phyloP scores from a whole-genome alignment of 2,888 invertebrate species.

The Lasioglossum leucozonium region DNA sequence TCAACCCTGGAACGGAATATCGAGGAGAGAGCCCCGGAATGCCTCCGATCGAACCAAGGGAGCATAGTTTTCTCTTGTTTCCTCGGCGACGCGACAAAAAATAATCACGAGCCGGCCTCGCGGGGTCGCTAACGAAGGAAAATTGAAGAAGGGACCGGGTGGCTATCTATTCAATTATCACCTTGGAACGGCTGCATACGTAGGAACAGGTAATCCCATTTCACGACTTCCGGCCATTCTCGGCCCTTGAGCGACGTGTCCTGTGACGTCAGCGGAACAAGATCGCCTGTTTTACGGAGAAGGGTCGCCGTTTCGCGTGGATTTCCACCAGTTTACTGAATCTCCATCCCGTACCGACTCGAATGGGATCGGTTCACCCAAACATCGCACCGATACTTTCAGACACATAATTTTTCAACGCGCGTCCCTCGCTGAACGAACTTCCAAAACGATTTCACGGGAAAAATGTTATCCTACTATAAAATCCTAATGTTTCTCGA shows the following conservation, averaged over 20 bases:
- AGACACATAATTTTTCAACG: background rate
- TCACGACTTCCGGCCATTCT: slow-evolving; percentile 84
- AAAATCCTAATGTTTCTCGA: background rate
- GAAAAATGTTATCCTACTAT: background rate
- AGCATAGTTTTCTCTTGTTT: slow-evolving; percentile 27
- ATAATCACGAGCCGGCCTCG: background rate
- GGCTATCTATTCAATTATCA: slow-evolving; percentile 84
- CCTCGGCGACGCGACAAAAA: slow-evolving; percentile 3
- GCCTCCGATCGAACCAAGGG: background rate
- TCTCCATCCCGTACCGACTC: background rate
- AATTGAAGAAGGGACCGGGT: slow-evolving; percentile 68
- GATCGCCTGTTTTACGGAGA: slow-evolving; percentile 76
- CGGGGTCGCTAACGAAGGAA: slow-evolving; percentile 67
- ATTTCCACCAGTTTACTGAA: background rate
- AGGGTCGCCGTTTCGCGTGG: background rate
- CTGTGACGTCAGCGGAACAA: slow-evolving; percentile 80
- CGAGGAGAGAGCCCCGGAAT: background rate
- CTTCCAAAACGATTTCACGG: background rate
- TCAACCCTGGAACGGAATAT: background rate
- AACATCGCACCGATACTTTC: background rate
- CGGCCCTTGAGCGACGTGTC: slow-evolving; percentile 83
- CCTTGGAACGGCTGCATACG: slow-evolving; percentile 77
- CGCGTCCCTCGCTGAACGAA: background rate
- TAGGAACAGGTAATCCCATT: slow-evolving; percentile 81
- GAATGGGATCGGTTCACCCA: background rate